Evolutionary conservation across 2,888 invertebrate species (phyloP), one percentile per base, ranked within the genome.

Genomic region (Zygogramma bicolorata): DNA sequence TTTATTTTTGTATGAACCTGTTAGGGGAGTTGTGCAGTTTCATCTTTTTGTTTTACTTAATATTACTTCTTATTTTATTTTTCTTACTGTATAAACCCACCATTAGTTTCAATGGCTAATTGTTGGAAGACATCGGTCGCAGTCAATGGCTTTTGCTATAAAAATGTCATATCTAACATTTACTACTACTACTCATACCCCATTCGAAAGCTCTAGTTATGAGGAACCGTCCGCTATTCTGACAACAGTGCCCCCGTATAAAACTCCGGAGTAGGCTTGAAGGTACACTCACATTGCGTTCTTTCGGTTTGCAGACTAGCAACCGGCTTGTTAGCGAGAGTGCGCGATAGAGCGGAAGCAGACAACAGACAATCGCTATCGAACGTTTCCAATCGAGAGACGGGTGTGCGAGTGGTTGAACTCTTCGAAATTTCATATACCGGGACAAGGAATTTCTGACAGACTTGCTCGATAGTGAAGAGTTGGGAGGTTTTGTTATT

Each of bases 261-360:
- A 69, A 73, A 73, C 69, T 31, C 62, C 18, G 69, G 69, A 46
- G 38, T 53, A 40, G 40, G 58, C 68, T 68, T 58, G 65, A 71
- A 71, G 70, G 65, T 46, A 13, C 42, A 63, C 27, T 29, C 46
- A 63, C 34, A 53, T 53, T 25, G 25, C 53, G 29, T 42, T 20
- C 46, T 63, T 63, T 63, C 29, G 29, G 22, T 42, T 29, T 46
- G 63, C 18, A 63, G 63, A 46, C n/a, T n/a, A n/a, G 46, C 63
- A 15, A 27, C 25, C 34, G 38, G 0, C n/a, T n/a, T n/a, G n/a
- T n/a, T 42, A 20, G 40, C 63, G 76, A 71, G 74, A 73, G 75
- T 74, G 77, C 75, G 77, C 74, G 71, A 42, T 70, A 62, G 59
- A 74, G 74, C 77, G 77, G 75, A 75, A 77, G 74, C 71, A 61